A percentile compares a stretch with the other conserved stretches of the same genome.
Evolutionary conservation across 2,797 vertebrate species (phyloP).

Genomic region (Rhabdophis nuchalis): DNA sequence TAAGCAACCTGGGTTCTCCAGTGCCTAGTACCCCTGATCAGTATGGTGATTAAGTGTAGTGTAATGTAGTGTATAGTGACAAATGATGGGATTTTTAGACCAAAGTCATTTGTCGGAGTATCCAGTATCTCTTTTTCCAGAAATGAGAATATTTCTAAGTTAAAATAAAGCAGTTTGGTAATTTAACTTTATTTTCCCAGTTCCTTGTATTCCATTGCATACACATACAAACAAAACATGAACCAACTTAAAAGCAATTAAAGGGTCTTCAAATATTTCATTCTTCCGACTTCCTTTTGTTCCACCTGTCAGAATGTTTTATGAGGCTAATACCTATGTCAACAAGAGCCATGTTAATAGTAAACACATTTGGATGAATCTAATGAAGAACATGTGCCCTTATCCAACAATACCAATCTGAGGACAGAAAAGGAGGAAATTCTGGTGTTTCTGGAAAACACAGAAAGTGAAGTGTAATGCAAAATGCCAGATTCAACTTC

Average conservation of each 20-base stretch:
- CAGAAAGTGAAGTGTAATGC: background rate
- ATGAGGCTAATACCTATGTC: conserved; percentile 61
- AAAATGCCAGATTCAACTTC: background rate
- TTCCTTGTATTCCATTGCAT: background rate
- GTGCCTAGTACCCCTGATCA: background rate
- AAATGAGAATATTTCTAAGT: background rate
- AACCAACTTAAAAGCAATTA: background rate
- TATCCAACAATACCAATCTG: background rate
- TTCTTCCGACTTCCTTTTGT: background rate
- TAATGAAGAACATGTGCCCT: conserved; percentile 51
- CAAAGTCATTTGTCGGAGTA: background rate
- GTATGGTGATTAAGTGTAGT: background rate
- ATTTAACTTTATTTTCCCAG: background rate
- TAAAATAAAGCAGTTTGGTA: background rate
- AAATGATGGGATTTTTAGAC: background rate
- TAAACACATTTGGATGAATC: conserved; percentile 38
- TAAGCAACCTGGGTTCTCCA: background rate
- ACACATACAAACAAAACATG: background rate
- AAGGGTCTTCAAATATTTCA: conserved; percentile 31
- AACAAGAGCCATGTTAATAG: conserved; percentile 49
- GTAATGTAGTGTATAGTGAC: background rate
- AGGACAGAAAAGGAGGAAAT: background rate
- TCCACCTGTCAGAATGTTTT: conserved; percentile 55
- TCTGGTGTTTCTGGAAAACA: background rate
- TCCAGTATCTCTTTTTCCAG: background rate